These are phyloP conservation scores for Drosophila erecta DNA, from an alignment of 1,140 invertebrate species.

Conservation along the genomic window DNA sequence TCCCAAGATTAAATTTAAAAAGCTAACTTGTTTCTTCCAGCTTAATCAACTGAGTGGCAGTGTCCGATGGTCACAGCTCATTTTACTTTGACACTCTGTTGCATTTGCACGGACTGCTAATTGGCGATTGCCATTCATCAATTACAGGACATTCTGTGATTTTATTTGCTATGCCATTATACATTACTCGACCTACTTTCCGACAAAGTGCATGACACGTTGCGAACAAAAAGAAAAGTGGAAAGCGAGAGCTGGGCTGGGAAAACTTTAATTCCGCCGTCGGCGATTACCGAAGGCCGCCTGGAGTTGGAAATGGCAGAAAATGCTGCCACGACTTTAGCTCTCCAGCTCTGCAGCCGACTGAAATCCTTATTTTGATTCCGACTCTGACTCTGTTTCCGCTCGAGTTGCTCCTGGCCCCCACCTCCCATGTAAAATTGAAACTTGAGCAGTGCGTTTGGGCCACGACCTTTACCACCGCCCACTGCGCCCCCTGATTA, in stretches of 20 bases:
- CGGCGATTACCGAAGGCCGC: conserved; percentile 34
- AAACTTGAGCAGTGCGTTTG: conserved; percentile 49
- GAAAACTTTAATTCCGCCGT: conserved; percentile 32
- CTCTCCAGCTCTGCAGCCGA: background rate
- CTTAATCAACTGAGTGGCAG: conserved; percentile 31
- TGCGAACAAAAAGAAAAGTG: conserved; percentile 29
- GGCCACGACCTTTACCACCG: conserved; percentile 3
- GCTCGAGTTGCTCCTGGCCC: conserved; percentile 7
- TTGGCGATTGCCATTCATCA: conserved; percentile 71
- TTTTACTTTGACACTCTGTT: conserved; percentile 6
- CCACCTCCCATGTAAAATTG: conserved; percentile 61
- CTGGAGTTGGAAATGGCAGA: conserved; percentile 43
- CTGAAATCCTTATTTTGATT: conserved; percentile 1
- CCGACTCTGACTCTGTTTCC: conserved; percentile 10
- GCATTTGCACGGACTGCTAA: conserved; percentile 50
- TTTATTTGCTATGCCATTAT: conserved; percentile 44
- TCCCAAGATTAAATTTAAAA: background rate
- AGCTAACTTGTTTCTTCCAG: background rate
- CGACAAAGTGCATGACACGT: conserved; percentile 37
- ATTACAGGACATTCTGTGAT: conserved; percentile 54
- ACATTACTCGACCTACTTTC: conserved; percentile 59
- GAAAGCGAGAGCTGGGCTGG: conserved; percentile 1
- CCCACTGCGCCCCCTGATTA: conserved; percentile 12
- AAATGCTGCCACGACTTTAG: conserved; percentile 66
- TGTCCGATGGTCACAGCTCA: conserved; percentile 5